Percentiles rank a stretch among this genome's conserved stretches.
These are phyloP conservation scores for Crocuta crocuta DNA, from an alignment of 2,113 vertebrate species.

Conservation along the genomic window DNA sequence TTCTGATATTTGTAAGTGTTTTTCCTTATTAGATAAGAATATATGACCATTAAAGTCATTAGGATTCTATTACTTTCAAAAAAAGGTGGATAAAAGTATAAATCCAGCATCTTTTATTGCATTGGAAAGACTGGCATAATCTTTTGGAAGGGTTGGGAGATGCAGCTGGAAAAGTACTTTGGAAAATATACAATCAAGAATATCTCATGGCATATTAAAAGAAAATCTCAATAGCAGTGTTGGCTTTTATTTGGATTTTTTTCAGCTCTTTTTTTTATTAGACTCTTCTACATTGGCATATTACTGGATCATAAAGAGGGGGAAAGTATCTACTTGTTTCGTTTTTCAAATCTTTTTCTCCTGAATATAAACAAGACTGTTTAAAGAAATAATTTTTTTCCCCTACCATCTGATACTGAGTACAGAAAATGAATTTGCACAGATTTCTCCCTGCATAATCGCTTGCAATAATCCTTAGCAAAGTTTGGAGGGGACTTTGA, in stretches of 20 bases:
- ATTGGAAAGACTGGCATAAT: conserved; percentile 72
- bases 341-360: conserved; percentile 55
- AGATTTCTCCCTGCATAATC: conserved; percentile 63
- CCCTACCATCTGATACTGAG: conserved; percentile 50
- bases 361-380: conserved; percentile 64
- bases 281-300: conserved; percentile 33
- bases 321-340: conserved; percentile 43
- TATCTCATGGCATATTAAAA: conserved; percentile 81
- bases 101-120: conserved; percentile 76
- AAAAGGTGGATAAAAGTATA: conserved; percentile 66
- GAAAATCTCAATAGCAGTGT: conserved; percentile 78
- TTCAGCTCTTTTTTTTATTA: conserved; percentile 64
- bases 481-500: conserved; percentile 69
- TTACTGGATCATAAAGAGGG: conserved; percentile 44
- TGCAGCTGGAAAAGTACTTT: conserved; percentile 74
- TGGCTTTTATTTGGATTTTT: conserved; percentile 77
- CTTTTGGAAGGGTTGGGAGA: conserved; percentile 73
- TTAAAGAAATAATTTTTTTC: conserved; percentile 54
- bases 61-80: conserved; percentile 79
- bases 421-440: conserved; percentile 73
- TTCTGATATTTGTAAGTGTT: conserved; percentile 81
- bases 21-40: conserved; percentile 76
- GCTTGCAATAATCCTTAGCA: conserved; percentile 70
- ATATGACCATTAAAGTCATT: conserved; percentile 73
- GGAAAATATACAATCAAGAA: conserved; percentile 78